Base-by-base conservation (phyloP, 2,797 vertebrate species). In the Alca torda region DNA sequence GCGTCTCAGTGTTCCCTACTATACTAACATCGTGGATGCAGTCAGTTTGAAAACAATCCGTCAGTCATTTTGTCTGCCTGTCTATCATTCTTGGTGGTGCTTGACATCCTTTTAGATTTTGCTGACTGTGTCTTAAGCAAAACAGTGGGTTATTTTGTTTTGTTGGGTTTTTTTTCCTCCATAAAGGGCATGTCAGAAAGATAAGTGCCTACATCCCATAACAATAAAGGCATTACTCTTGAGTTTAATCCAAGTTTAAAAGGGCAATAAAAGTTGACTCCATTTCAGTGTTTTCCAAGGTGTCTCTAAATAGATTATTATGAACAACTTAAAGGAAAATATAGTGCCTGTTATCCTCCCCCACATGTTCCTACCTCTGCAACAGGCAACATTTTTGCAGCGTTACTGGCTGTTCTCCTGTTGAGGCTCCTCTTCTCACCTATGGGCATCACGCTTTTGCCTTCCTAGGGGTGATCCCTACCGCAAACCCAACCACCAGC, bases 21-120 rank as follows among this genome's bases (percentile, higher is more conserved):
- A 4, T 18, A 16, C 13, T n/a, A 43, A 21, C 1, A 1, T 30
- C 0, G 0, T 39, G 31, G 13, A 56, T 76, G 25, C n/a, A 60
- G 63, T 65, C 33, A 54, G 57, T 59, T 64, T 17, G 24, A 33
- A 82, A 84, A 83, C 77, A 30, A 18, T 12, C 19, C 4, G 6
- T 86, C 48, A 18, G 4, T 76, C 26, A 45, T 3, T 88, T 77
- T 83, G 10, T 61, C 11, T 84, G 39, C 41, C 39, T 75, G 0
- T 68, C 61, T 86, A 1, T 84, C 63, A 61, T 0, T 37, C 50
- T 18, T 85, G 30, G 13, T 60, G 30, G 15, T 78, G 25, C 37
- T 72, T 69, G 46, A 68, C 24, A 70, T 70, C 41, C 9, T 65
- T 25, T 57, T 73, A 68, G 54, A 85, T 65, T 81, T 74, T 89